Conservation (phyloP, 2,797 vertebrate species). For the Malurus leucopterus region DNA sequence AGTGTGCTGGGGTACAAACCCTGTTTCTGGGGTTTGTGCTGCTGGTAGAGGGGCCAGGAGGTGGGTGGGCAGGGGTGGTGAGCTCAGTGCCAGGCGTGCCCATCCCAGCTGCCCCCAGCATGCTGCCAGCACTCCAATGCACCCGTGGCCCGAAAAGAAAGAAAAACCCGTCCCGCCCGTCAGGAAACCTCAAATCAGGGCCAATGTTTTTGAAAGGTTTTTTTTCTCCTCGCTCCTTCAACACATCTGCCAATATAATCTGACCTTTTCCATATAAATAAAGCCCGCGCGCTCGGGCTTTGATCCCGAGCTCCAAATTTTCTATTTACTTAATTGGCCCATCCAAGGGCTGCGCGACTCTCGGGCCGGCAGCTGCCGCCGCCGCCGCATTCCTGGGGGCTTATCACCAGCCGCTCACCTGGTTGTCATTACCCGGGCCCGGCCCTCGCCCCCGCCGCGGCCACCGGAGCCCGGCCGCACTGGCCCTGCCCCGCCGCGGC, state of each 20-base stretch:
- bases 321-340: constrained; percentile 65
- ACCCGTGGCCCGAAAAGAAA: not conserved
- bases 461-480: not conserved
- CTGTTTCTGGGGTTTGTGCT: not conserved
- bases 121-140: not conserved
- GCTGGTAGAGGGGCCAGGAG: not conserved
- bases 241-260: constrained; percentile 71
- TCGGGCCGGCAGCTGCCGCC: not conserved
- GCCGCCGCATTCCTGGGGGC: constrained; percentile 41
- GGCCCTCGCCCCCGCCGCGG: not conserved
- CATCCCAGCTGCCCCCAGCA: not conserved
- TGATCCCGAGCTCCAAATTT: constrained; percentile 55
- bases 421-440: constrained; percentile 14
- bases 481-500: fast-evolving
- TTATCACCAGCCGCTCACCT: constrained; percentile 39
- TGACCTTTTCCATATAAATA: constrained; percentile 68
- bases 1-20: not conserved
- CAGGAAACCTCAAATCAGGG: constrained; percentile 64
- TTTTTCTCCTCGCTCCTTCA: constrained; percentile 37
- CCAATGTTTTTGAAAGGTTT: constrained; percentile 55
- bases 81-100: not conserved
- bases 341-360: constrained; percentile 30
- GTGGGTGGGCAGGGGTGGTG: not conserved
- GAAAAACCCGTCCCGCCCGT: not conserved
- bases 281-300: constrained; percentile 17